Evolutionary conservation across 2,113 vertebrate species (phyloP).

Genomic region (Indicator maculatus): DNA sequence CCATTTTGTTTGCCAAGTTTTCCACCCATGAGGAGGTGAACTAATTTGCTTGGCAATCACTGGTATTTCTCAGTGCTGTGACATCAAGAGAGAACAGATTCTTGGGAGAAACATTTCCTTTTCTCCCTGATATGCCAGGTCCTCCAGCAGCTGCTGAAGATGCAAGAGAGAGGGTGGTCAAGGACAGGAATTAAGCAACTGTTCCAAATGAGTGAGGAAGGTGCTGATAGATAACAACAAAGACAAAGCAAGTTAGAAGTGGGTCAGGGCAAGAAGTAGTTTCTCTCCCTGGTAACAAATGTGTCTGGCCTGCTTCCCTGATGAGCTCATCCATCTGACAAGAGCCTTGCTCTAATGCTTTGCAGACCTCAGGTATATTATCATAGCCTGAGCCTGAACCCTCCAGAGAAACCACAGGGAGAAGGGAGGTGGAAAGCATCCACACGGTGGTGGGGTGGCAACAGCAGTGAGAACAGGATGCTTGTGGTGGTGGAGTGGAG

Average conservation of each 20-base stretch:
- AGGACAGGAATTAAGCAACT: conserved; percentile 18
- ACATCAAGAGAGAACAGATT: neutral
- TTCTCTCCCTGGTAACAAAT: conserved; percentile 49
- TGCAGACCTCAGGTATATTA: conserved; percentile 75
- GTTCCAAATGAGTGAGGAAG: conserved; percentile 27
- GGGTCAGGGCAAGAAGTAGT: conserved; percentile 30
- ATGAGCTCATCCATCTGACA: conserved; percentile 77
- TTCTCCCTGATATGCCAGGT: conserved; percentile 13
- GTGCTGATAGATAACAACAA: conserved; percentile 71
- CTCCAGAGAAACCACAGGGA: conserved; percentile 58
- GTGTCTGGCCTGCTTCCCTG: conserved; percentile 74
- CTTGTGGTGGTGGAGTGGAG: neutral
- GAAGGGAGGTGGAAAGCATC: conserved; percentile 46
- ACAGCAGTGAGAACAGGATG: neutral
- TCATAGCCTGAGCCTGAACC: conserved; percentile 73
- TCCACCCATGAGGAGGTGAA: neutral
- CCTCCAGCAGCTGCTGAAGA: conserved; percentile 21
- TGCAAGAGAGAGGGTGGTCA: neutral
- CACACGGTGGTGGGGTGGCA: fast-evolving
- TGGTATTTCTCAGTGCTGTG: neutral
- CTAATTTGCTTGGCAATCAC: neutral
- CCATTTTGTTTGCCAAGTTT: neutral
- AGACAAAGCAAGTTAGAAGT: conserved; percentile 33
- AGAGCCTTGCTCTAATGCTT: conserved; percentile 73
- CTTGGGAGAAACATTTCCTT: neutral